phyloP scores from a whole-genome alignment of 2,797 vertebrate species.

The Buceros bicornis region DNA sequence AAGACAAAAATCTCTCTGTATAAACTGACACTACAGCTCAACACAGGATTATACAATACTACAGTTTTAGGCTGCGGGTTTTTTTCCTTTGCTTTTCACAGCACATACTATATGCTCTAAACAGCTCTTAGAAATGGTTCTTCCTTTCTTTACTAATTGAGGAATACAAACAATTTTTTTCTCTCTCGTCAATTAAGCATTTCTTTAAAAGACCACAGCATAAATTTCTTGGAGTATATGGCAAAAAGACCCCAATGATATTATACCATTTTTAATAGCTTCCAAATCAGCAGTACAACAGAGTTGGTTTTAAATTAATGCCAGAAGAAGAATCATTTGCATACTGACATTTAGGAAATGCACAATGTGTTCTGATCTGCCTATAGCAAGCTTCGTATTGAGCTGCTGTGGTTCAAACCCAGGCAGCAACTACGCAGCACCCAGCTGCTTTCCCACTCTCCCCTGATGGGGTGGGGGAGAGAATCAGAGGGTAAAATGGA shows the following conservation, averaged over 20 bases:
- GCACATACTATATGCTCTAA: background rate
- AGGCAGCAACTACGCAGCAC: background rate
- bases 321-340: background rate
- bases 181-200: background rate
- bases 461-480: fast-evolving
- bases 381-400: background rate
- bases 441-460: fast-evolving
- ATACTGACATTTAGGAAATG: background rate
- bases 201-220: background rate
- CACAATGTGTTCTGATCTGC: background rate
- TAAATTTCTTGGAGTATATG: background rate
- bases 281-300: background rate
- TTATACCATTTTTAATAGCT: background rate
- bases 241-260: background rate
- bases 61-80: background rate
- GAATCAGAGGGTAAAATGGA: background rate
- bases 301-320: background rate
- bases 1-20: background rate
- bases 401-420: background rate
- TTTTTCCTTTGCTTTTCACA: background rate
- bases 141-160: background rate
- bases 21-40: background rate
- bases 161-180: background rate
- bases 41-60: background rate
- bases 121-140: background rate